Percentiles rank a stretch among this genome's conserved stretches.
Conservation (phyloP, 2,888 invertebrate species). For the Nesidiocoris tenuis region DNA sequence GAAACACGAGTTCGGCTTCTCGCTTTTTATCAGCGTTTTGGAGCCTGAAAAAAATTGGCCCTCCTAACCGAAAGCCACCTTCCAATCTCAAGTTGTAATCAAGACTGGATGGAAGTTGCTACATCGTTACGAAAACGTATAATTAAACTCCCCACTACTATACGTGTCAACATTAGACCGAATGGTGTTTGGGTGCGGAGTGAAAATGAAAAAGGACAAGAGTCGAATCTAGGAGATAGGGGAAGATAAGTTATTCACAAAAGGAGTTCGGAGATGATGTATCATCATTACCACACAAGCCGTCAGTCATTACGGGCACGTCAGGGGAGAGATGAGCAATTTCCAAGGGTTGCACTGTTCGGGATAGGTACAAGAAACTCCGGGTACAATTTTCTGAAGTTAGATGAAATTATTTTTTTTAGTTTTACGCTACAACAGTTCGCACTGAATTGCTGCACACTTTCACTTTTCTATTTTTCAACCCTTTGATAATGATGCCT, state of each 20-base stretch:
- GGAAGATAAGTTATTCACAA: neutral
- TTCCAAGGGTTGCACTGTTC: neutral
- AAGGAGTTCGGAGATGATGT: neutral
- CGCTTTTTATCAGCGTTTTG: conserved; percentile 6
- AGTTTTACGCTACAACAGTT: no score
- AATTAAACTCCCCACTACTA: neutral
- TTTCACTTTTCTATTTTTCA: no score
- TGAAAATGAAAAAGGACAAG: neutral
- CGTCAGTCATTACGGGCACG: neutral
- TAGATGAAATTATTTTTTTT: no score
- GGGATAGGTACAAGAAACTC: no score
- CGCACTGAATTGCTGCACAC: no score
- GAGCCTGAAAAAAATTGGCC: neutral
- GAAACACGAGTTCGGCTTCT: conserved; percentile 14
- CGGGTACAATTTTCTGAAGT: no score
- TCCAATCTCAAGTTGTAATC: neutral
- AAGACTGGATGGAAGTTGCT: neutral
- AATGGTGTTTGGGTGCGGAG: neutral
- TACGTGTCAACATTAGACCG: neutral
- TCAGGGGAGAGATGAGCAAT: neutral
- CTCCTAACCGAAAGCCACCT: neutral
- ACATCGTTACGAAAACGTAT: neutral
- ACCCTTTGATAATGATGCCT: no score
- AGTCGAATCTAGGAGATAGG: neutral
- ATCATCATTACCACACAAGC: neutral